Evolutionary conservation across 2,888 invertebrate genomes (phyloP).

Genomic region (Tortricodes alternella): DNA sequence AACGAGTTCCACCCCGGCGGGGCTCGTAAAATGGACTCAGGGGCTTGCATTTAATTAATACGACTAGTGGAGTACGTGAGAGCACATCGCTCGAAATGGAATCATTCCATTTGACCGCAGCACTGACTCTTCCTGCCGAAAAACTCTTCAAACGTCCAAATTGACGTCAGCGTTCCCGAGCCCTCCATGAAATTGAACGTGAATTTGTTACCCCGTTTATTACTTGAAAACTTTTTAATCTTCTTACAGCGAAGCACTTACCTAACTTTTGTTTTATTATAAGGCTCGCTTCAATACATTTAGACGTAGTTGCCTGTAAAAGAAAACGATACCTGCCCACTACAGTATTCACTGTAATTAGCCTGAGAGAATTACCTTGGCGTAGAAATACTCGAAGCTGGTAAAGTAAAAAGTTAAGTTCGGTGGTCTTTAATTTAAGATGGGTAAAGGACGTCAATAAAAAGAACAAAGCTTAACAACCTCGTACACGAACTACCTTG

Average conservation of each 20-base stretch:
- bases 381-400: conserved; percentile 34
- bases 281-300: conserved; percentile 15
- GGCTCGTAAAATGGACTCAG: conserved; percentile 77
- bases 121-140: conserved; percentile 59
- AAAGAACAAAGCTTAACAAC: conserved; percentile 58
- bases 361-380: conserved; percentile 29
- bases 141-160: conserved; percentile 51
- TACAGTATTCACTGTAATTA: conserved; percentile 34
- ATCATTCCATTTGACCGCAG: conserved; percentile 69
- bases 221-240: conserved; percentile 28
- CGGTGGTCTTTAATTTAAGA: conserved; percentile 74
- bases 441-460: conserved; percentile 71
- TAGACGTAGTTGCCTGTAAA: conserved; percentile 4
- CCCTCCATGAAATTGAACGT: conserved; percentile 45
- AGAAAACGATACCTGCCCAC: conserved; percentile 20
- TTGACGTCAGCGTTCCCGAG: conserved; percentile 48
- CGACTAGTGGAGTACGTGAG: conserved; percentile 71
- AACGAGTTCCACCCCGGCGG: conserved; percentile 72
- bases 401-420: conserved; percentile 63
- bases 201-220: conserved; percentile 6
- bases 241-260: conserved; percentile 13
- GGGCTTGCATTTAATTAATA: conserved; percentile 81
- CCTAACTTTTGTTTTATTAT: conserved; percentile 24
- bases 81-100: conserved; percentile 67
- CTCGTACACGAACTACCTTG: too few species aligned